Evolutionary conservation across 1,140 invertebrate genomes (phyloP).

Genomic region (Periplaneta americana): DNA sequence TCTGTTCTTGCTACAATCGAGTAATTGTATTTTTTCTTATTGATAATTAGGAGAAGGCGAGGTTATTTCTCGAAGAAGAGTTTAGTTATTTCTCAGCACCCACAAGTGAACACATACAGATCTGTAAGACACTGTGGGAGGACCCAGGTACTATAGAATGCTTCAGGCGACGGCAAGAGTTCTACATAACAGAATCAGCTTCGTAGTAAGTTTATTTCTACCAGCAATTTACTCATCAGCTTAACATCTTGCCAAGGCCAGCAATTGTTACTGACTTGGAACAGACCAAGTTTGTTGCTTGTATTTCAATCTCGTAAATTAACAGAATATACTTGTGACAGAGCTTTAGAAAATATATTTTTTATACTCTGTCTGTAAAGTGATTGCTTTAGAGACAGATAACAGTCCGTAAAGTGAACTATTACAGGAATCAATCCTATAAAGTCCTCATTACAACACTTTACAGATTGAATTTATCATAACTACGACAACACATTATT

Average conservation of each 20-base stretch:
- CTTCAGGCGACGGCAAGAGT: slow-evolving; percentile 97
- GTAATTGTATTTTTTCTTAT: too few relatives aligned
- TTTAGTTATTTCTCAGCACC: neutral
- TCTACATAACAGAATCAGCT: slow-evolving; percentile 98
- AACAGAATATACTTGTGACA: too few relatives aligned
- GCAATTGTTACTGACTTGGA: neutral
- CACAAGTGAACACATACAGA: slow-evolving; percentile 84
- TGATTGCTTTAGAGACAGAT: too few relatives aligned
- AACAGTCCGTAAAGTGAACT: too few relatives aligned
- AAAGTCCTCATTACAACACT: too few relatives aligned
- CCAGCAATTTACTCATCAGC: neutral
- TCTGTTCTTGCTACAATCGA: too few relatives aligned
- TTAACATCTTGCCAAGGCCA: neutral
- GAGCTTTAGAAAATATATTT: too few relatives aligned
- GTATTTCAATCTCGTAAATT: neutral
- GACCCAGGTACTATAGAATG: slow-evolving; percentile 98
- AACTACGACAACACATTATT: too few relatives aligned
- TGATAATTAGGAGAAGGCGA: neutral
- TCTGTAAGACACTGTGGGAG: slow-evolving; percentile 93
- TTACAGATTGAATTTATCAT: too few relatives aligned
- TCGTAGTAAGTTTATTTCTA: slow-evolving; percentile 88
- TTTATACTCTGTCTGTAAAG: too few relatives aligned
- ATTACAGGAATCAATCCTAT: too few relatives aligned
- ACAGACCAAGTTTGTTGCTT: neutral
- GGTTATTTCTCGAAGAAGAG: neutral